Evolutionary conservation across 1,140 invertebrate species (phyloP).

Genomic region (Agraylea sexmaculata): DNA sequence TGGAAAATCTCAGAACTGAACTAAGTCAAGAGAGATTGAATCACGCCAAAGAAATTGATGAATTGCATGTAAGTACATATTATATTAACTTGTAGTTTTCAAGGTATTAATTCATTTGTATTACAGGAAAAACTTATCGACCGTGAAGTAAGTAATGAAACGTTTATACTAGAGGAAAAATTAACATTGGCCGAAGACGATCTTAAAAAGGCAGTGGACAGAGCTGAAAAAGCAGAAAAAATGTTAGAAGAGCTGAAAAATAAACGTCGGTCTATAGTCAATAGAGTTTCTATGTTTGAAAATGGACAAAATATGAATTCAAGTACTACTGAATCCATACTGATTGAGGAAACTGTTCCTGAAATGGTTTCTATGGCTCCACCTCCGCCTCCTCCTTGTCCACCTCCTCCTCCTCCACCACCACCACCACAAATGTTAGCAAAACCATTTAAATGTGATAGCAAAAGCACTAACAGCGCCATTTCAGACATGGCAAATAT

Average conservation of each 20-base stretch:
- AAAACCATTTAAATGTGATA: conserved; percentile 24
- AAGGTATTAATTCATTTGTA: conserved; percentile 8
- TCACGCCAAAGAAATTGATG: conserved; percentile 42
- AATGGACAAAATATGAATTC: conserved; percentile 2
- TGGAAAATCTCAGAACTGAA: conserved; percentile 46
- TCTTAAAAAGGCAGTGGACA: conserved; percentile 43
- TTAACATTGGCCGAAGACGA: conserved; percentile 55
- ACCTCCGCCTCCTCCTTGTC: conserved; percentile 32
- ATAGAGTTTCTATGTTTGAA: conserved; percentile 31
- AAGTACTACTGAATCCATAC: not conserved
- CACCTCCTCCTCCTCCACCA: conserved; percentile 31
- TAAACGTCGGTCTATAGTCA: conserved; percentile 24
- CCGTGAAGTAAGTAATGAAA: conserved; percentile 51
- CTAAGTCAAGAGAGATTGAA: conserved; percentile 47
- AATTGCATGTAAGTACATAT: conserved; percentile 35
- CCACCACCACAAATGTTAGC: conserved; percentile 20
- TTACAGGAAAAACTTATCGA: conserved; percentile 54
- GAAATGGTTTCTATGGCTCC: conserved; percentile 26
- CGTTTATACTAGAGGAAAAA: conserved; percentile 57
- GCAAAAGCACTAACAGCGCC: conserved; percentile 27
- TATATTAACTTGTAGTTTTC: not conserved
- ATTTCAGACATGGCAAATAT: conserved; percentile 48
- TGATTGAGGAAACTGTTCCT: not conserved
- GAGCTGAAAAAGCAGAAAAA: conserved; percentile 50
- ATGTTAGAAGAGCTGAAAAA: conserved; percentile 26